A percentile compares a stretch with the other conserved stretches of the same genome.
phyloP scores from a whole-genome alignment of 2,888 invertebrate species.

The Chrysomela aeneicollis region DNA sequence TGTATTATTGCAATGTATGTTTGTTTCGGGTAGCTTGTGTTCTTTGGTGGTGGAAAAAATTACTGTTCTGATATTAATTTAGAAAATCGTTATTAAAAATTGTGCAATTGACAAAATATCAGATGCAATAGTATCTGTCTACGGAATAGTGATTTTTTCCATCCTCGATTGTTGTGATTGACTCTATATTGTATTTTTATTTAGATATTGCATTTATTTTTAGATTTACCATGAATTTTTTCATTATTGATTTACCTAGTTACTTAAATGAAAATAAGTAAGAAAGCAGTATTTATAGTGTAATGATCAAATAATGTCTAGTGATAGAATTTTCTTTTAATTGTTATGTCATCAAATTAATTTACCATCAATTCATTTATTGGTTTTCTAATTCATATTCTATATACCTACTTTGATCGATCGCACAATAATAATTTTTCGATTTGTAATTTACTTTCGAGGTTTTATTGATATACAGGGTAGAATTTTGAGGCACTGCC shows the following conservation, averaged over 20 bases:
- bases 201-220: slow-evolving; percentile 4
- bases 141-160: neutral
- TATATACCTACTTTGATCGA: slow-evolving; percentile 30
- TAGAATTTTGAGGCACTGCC: slow-evolving; percentile 43
- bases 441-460: slow-evolving; percentile 29
- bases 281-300: slow-evolving; percentile 40
- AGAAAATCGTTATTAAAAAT: neutral
- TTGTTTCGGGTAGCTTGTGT: neutral
- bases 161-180: neutral
- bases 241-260: slow-evolving; percentile 16
- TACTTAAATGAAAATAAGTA: slow-evolving; percentile 35
- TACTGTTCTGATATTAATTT: neutral
- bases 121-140: neutral
- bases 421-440: slow-evolving; percentile 36
- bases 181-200: slow-evolving; percentile 9
- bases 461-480: slow-evolving; percentile 40
- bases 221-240: neutral
- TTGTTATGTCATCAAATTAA: slow-evolving; percentile 11
- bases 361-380: slow-evolving; percentile 23
- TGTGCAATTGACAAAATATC: neutral
- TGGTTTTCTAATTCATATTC: slow-evolving; percentile 23
- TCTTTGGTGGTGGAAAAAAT: neutral
- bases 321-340: slow-evolving; percentile 29
- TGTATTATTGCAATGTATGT: neutral
- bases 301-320: slow-evolving; percentile 26